Conservation (phyloP, 2,888 invertebrate genomes). For the Yponomeuta evonymella region DNA sequence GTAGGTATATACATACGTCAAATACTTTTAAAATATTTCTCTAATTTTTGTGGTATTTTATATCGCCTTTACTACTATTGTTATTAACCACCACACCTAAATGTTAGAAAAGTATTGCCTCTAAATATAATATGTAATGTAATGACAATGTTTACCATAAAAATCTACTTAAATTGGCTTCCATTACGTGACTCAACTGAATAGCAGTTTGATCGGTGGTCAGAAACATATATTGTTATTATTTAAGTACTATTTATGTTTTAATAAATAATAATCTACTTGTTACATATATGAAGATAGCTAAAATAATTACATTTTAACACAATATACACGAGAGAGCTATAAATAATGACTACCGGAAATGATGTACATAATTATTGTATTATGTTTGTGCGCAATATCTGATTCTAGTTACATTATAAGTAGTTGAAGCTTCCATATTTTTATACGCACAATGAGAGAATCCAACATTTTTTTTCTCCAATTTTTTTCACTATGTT, state of each 20-base stretch:
- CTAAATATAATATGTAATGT: conserved; percentile 35
- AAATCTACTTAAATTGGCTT: conserved; percentile 60
- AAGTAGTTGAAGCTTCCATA: conserved; percentile 68
- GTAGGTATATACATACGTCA: conserved; percentile 36
- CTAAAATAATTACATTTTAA: conserved; percentile 45
- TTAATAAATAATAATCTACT: conserved; percentile 11
- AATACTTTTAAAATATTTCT: conserved; percentile 53
- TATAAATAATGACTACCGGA: conserved; percentile 29
- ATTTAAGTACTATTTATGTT: conserved; percentile 10
- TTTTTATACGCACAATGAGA: conserved; percentile 53
- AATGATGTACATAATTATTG: conserved; percentile 38
- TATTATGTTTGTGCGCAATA: conserved; percentile 52
- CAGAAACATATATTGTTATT: not conserved
- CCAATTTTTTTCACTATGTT: conserved; percentile 41
- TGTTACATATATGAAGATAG: conserved; percentile 11
- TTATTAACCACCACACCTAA: conserved; percentile 68
- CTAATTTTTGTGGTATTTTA: conserved; percentile 31
- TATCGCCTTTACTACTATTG: conserved; percentile 66
- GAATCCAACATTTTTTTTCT: conserved; percentile 41
- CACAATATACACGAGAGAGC: conserved; percentile 56
- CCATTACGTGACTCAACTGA: conserved; percentile 29
- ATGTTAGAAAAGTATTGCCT: conserved; percentile 51
- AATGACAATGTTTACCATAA: conserved; percentile 52
- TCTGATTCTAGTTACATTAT: conserved; percentile 60
- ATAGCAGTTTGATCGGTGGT: conserved; percentile 5